A percentile compares a stretch with the other conserved stretches of the same genome.
Evolutionary conservation across 2,797 vertebrate genomes (phyloP).

Genomic region (Gymnodraco acuticeps): DNA sequence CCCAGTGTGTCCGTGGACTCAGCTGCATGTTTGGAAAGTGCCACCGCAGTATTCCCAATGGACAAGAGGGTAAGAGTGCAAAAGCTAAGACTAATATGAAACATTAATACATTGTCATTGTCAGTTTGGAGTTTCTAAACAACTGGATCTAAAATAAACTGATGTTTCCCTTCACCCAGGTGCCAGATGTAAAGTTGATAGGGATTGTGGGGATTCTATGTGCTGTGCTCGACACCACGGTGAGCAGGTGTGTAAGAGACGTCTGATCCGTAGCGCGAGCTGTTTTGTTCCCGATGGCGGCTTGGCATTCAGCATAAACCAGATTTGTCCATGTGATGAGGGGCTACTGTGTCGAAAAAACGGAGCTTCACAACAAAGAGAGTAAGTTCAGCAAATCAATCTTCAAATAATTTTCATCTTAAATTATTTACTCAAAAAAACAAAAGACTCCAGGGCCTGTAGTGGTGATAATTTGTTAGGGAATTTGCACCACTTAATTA

Average conservation of each 20-base stretch:
- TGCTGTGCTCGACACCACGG: conserved; percentile 91
- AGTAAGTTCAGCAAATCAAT: conserved; percentile 79
- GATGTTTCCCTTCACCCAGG: conserved; percentile 65
- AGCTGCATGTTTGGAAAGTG: conserved; percentile 92
- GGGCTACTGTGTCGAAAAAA: conserved; percentile 86
- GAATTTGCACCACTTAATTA: neutral
- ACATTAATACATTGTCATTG: too few species aligned
- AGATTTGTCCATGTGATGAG: conserved; percentile 89
- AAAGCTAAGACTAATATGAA: too few species aligned
- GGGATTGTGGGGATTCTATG: conserved; percentile 84
- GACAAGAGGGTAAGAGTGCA: conserved; percentile 85
- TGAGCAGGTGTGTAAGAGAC: conserved; percentile 87
- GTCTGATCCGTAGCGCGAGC: conserved; percentile 77
- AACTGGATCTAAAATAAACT: neutral
- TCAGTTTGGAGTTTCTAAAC: neutral
- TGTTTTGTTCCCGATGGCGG: conserved; percentile 90
- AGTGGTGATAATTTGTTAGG: neutral
- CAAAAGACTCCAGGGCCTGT: neutral
- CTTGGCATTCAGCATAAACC: conserved; percentile 91
- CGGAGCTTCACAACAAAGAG: conserved; percentile 57
- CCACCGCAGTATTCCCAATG: conserved; percentile 83
- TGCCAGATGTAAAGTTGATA: conserved; percentile 87
- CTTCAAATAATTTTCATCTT: too few species aligned
- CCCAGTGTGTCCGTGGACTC: conserved; percentile 87
- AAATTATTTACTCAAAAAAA: neutral